Percentiles rank a stretch among this genome's conserved stretches.
These are phyloP conservation scores for Agelas oroides DNA, from an alignment of 37 sponge, comb jelly and placozoan genomes.

Conservation along the genomic window DNA sequence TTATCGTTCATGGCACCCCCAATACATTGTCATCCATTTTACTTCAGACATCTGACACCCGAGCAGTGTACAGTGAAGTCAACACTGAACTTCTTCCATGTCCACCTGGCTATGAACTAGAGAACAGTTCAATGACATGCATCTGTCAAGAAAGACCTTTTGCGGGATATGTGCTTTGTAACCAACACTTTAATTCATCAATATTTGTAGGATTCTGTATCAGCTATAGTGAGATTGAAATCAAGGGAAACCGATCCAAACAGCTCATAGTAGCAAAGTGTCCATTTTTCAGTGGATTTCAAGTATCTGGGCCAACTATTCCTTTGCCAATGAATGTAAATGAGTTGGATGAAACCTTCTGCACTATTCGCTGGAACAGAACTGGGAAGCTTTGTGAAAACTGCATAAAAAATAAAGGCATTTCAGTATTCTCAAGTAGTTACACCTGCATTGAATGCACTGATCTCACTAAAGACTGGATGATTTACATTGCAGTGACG, in stretches of 20 bases:
- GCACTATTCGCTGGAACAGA: background rate
- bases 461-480: background rate
- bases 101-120: conserved; percentile 17
- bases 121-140: background rate
- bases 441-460: conserved; percentile 21
- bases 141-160: background rate
- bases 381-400: background rate
- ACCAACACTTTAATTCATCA: background rate
- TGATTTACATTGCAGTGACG: background rate
- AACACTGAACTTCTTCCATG: conserved; percentile 2
- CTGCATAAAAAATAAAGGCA: background rate
- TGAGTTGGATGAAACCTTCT: conserved; percentile 17
- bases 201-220: conserved; percentile 20
- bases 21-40: background rate
- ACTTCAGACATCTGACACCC: background rate
- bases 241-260: background rate
- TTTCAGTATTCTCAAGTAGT: conserved; percentile 11
- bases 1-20: background rate
- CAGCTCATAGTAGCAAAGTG: background rate
- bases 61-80: background rate
- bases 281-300: background rate
- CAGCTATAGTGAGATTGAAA: background rate
- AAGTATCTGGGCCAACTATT: background rate
- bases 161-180: background rate
- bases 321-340: background rate